Percentiles rank a stretch among this genome's conserved stretches.
Conservation (phyloP, 2,888 invertebrate species). For the Antitype chi region DNA sequence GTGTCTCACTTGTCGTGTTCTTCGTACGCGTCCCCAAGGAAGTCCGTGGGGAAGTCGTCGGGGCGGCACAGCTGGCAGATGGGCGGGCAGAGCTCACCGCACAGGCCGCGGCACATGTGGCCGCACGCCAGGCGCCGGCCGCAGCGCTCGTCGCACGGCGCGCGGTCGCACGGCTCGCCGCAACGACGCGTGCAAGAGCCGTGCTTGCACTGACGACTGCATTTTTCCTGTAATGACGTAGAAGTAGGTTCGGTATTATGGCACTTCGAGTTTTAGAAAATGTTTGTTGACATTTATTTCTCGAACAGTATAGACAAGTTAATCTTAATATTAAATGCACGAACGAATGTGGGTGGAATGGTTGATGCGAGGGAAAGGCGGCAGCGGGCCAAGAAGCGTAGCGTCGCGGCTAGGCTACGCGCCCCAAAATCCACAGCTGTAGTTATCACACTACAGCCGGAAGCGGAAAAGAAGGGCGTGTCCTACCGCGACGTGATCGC, state of each 20-base stretch:
- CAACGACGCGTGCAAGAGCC: constrained; percentile 86
- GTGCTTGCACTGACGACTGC: constrained; percentile 86
- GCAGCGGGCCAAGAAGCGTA: too few relatives aligned
- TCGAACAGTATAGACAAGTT: too few relatives aligned
- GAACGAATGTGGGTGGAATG: too few relatives aligned
- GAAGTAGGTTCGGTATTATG: background rate
- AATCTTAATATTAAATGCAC: too few relatives aligned
- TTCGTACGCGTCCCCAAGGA: constrained; percentile 82
- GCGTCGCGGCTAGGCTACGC: too few relatives aligned
- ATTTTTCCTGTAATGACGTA: constrained; percentile 77
- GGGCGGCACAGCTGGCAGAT: constrained; percentile 91
- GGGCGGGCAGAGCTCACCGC: constrained; percentile 92
- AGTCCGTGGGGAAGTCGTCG: constrained; percentile 84
- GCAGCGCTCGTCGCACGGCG: constrained; percentile 86
- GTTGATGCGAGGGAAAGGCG: too few relatives aligned
- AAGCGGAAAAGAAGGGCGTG: too few relatives aligned
- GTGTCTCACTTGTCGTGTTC: constrained; percentile 85
- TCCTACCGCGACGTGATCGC: too few relatives aligned
- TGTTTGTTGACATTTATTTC: too few relatives aligned
- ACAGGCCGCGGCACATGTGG: constrained; percentile 93
- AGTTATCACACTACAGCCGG: too few relatives aligned
- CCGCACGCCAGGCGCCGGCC: constrained; percentile 84
- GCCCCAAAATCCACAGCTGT: too few relatives aligned
- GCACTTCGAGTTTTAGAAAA: too few relatives aligned
- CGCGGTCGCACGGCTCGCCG: constrained; percentile 83